These are phyloP conservation scores for Xanthia togata DNA, from an alignment of 2,888 invertebrate genomes.

Conservation along the genomic window DNA sequence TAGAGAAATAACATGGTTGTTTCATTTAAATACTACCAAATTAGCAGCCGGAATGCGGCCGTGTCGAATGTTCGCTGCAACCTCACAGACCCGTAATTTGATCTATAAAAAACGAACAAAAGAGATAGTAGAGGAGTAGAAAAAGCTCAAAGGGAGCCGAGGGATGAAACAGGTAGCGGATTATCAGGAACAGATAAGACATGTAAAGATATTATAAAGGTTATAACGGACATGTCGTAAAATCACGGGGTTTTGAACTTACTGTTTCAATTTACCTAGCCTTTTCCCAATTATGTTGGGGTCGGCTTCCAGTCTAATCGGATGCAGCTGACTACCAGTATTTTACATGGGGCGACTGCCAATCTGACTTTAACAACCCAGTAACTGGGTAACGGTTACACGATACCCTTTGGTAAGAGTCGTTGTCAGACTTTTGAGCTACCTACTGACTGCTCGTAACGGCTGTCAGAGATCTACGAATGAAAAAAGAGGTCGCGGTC, in stretches of 20 bases:
- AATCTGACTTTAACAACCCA: background rate
- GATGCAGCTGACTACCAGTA: background rate
- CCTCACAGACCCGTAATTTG: constrained; percentile 86
- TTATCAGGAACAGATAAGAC: constrained; percentile 73
- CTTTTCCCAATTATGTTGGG: background rate
- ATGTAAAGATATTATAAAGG: constrained; percentile 57
- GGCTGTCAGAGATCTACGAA: background rate
- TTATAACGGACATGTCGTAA: constrained; percentile 60
- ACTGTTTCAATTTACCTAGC: background rate
- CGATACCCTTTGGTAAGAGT: background rate
- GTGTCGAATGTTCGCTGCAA: constrained; percentile 86
- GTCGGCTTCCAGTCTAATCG: background rate
- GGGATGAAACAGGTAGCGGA: constrained; percentile 88
- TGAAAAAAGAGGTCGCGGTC: background rate
- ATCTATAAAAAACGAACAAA: constrained; percentile 84
- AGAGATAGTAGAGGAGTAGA: constrained; percentile 73
- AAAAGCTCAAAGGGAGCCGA: constrained; percentile 83
- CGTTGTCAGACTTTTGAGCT: background rate
- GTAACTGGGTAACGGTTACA: background rate
- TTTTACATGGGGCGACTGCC: background rate
- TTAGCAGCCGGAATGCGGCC: constrained; percentile 87
- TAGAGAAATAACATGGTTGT: constrained; percentile 69
- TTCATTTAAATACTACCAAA: constrained; percentile 78
- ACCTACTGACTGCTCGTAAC: background rate
- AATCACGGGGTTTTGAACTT: constrained; percentile 17